Conservation (phyloP, 2,113 vertebrate genomes). For the Asarcornis scutulata region DNA sequence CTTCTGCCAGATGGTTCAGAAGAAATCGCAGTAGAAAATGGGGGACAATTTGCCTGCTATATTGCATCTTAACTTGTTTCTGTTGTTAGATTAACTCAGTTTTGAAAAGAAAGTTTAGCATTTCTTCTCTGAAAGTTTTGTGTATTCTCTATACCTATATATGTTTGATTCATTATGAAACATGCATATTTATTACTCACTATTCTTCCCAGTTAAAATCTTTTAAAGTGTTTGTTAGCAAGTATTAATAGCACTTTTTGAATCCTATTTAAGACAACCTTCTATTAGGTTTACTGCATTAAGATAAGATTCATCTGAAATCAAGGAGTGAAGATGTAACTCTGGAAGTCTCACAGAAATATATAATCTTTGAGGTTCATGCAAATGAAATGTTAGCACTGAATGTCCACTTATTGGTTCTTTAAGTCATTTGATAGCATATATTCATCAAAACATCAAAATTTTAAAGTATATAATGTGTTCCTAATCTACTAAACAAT, state of each 20-base stretch:
- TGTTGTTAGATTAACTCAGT: neutral
- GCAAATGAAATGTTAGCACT: neutral
- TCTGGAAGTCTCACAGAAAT: neutral
- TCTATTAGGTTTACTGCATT: neutral
- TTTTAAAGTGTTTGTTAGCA: rapidly evolving
- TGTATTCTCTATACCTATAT: neutral
- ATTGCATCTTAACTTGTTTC: neutral
- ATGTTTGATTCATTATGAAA: neutral
- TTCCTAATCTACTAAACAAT: neutral
- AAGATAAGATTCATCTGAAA: neutral
- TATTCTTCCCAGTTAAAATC: neutral
- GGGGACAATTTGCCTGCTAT: neutral
- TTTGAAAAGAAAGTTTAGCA: neutral
- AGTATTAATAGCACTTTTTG: neutral
- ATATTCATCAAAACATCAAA: neutral
- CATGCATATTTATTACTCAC: neutral
- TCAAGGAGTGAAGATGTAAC: neutral
- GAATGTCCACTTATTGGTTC: neutral
- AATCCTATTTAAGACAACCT: neutral
- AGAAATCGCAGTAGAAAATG: neutral
- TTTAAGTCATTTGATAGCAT: neutral
- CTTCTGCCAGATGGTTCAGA: neutral
- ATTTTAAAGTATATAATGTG: neutral
- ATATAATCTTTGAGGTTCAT: neutral
- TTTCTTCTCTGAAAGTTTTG: neutral